Evolutionary conservation across 2,113 vertebrate species (phyloP).

Genomic region (Xiphorhynchus elegans): DNA sequence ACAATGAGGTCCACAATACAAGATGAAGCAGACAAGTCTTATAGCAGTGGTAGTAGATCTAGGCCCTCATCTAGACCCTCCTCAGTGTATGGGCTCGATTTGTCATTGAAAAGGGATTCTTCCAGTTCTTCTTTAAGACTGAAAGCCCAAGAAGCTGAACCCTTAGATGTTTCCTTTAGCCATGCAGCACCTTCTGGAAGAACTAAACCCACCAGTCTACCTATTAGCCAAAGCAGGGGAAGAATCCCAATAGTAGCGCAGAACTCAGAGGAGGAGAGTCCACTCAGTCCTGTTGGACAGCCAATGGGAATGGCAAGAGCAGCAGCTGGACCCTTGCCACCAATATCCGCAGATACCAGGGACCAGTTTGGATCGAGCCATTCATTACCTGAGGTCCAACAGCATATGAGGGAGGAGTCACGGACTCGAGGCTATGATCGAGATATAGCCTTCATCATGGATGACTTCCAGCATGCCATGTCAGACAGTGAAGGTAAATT

Average conservation of each 20-base stretch:
- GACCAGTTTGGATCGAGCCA: constrained; percentile 99
- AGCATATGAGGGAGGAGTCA: constrained; percentile 98
- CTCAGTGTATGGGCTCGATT: constrained; percentile 95
- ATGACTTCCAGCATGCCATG: constrained; percentile 99
- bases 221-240: constrained; percentile 96
- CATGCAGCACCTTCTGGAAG: constrained; percentile 87
- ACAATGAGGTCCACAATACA: constrained; percentile 83
- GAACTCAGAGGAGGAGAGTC: constrained; percentile 98
- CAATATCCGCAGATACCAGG: constrained; percentile 96
- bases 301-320: constrained; percentile 99
- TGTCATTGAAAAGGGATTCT: constrained; percentile 94
- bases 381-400: constrained; percentile 97
- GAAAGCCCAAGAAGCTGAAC: constrained; percentile 90
- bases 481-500: constrained; percentile 99
- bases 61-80: constrained; percentile 94
- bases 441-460: constrained; percentile 98
- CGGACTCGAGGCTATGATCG: constrained; percentile 94
- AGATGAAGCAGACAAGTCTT: constrained; percentile 90
- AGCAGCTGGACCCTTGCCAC: constrained; percentile 95
- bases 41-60: constrained; percentile 89
- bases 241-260: constrained; percentile 97
- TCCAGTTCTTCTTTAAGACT: constrained; percentile 94
- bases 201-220: constrained; percentile 95
- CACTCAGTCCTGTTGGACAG: constrained; percentile 95
- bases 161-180: constrained; percentile 90